Evolutionary conservation across 2,888 invertebrate species (phyloP), one percentile per base, ranked within the genome.

Genomic region (Heteromyza rotundicornis): DNA sequence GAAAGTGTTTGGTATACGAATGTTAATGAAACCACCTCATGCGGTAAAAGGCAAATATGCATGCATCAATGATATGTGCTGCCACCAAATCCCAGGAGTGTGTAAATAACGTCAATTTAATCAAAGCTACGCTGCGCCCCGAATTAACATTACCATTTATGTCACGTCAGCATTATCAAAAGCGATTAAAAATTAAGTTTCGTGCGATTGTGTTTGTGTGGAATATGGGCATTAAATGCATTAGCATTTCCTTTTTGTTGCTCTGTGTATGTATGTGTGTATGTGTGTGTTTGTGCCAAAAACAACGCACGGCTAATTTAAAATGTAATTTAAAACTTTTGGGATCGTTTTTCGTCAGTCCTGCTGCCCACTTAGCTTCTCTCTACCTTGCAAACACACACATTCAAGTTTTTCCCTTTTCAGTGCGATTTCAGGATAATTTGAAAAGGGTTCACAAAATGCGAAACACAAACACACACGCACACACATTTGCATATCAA

Each of bases 401-500:
- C 32, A 32, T n/a, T n/a, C n/a, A n/a, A n/a, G n/a, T n/a, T 27
- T 10, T 27, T 5, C 27, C 27, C 27, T 27, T 27, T 27, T 27
- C 10, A n/a, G 27, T 27, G 27, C 27, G 27, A 7, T 27, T 27
- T 5, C 10, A 10, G 5, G 27, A 27, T 5, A 40, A 14, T 40
- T 40, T 40, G 40, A 3, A 8, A 40, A 40, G 14, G 40, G 40
- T 8, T 7, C 14, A 8, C 14, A n/a, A 40, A 3, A 47, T 14
- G 14, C 47, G 19, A 17, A 3, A 47, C 47, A 47, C 17, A 47
- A 3, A 19, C 47, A 35, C 24, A 20, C n/a, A 32, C 36, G 52
- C 47, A 61, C 55, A 35, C 55, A 55, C 35, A 62, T 65, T 65
- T 62, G 63, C 62, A 63, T 63, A 63, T 60, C 63, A 66, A 60